Evolutionary conservation across 2,113 vertebrate species (phyloP).

Genomic region (Campylomormyrus tamandua): DNA sequence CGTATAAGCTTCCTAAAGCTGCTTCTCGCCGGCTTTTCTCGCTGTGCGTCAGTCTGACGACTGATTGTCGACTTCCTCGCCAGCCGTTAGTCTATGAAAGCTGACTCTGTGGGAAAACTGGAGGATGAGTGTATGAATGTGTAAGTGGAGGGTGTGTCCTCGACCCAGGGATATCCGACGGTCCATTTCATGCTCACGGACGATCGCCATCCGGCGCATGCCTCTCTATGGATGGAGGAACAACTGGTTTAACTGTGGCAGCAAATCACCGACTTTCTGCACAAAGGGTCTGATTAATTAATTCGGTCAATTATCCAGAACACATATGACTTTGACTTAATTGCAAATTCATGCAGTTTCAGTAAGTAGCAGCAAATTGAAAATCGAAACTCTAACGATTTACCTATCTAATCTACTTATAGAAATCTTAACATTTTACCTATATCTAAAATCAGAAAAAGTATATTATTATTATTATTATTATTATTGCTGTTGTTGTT

Average conservation of each 20-base stretch:
- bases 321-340: not conserved
- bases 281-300: not conserved
- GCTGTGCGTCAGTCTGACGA: not conserved
- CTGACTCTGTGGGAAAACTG: slow-evolving; percentile 7
- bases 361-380: not conserved
- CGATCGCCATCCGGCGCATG: not conserved
- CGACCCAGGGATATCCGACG: slow-evolving; percentile 53
- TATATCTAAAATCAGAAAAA: not conserved
- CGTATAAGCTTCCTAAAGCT: not conserved
- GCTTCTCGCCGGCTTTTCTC: slow-evolving; percentile 34
- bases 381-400: not conserved
- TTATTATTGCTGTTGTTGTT: not conserved
- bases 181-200: slow-evolving; percentile 13
- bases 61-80: not conserved
- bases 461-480: not conserved
- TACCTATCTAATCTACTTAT: not conserved
- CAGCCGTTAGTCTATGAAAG: not conserved
- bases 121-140: slow-evolving; percentile 30
- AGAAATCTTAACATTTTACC: not conserved
- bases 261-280: not conserved
- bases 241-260: not conserved
- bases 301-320: not conserved
- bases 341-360: not conserved
- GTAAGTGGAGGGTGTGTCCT: slow-evolving; percentile 59
- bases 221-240: not conserved